Conservation (phyloP, 2,113 vertebrate genomes). For the Blennius ocellaris region DNA sequence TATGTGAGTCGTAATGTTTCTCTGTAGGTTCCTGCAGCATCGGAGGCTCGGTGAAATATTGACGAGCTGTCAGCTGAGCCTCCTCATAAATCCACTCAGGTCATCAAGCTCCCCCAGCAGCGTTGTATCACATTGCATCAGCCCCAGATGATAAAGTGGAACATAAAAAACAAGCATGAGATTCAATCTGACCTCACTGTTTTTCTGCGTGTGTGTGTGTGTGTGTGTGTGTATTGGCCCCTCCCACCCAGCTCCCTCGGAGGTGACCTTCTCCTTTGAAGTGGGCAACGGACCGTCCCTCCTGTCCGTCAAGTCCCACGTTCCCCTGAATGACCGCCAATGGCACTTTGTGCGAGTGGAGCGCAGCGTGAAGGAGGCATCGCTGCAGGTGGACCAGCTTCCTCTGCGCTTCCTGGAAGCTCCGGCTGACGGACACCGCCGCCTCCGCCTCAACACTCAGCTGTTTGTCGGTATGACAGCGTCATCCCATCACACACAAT, state of each 20-base stretch:
- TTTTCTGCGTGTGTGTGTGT: background rate
- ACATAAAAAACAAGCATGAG: conserved; percentile 37
- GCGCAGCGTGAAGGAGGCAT: conserved; percentile 92
- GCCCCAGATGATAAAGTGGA: conserved; percentile 44
- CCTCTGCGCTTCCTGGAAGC: conserved; percentile 86
- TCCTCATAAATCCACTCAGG: conserved; percentile 70
- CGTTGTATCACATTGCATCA: conserved; percentile 73
- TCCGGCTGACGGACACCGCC: conserved; percentile 88
- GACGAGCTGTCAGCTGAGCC: conserved; percentile 69
- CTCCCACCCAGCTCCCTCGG: conserved; percentile 86
- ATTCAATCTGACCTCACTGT: conserved; percentile 49
- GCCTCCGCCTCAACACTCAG: conserved; percentile 91
- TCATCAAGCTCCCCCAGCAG: conserved; percentile 69
- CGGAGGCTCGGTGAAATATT: conserved; percentile 68
- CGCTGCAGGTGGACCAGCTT: conserved; percentile 92
- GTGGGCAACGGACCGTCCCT: conserved; percentile 91
- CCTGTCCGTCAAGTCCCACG: conserved; percentile 86
- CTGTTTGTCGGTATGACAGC: conserved; percentile 92
- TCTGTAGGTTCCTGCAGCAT: conserved; percentile 55
- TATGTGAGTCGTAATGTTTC: conserved; percentile 51
- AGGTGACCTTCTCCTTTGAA: conserved; percentile 92
- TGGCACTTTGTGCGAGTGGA: conserved; percentile 94
- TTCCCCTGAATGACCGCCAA: conserved; percentile 92
- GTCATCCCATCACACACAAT: too few relatives aligned
- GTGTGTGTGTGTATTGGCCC: background rate